Conservation (phyloP, 2,888 invertebrate genomes). For the Monoplex corrugatus region DNA sequence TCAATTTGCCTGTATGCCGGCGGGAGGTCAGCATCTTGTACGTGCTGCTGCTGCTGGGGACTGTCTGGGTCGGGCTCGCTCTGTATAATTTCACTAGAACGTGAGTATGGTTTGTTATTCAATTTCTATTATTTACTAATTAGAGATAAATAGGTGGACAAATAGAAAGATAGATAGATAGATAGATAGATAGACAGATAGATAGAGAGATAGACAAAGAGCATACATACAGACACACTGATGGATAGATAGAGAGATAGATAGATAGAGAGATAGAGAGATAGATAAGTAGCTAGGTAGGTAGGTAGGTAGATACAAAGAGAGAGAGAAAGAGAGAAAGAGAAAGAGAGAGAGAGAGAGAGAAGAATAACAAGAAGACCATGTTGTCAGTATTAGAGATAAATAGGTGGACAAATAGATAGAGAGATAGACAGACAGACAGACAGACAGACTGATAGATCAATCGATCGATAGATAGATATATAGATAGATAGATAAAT, state of each 20-base stretch:
- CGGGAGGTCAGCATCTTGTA: slow-evolving; percentile 85
- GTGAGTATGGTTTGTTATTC: slow-evolving; percentile 77
- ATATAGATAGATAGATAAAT: too few species aligned
- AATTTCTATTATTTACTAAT: too few species aligned
- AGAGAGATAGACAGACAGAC: too few species aligned
- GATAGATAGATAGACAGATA: not conserved
- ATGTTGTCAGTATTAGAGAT: too few species aligned
- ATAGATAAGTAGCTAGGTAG: not conserved
- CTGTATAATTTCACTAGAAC: slow-evolving; percentile 85
- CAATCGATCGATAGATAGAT: too few species aligned
- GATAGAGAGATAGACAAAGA: not conserved
- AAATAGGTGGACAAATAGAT: too few species aligned
- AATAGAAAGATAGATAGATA: not conserved
- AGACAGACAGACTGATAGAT: too few species aligned
- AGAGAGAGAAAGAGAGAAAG: too few species aligned
- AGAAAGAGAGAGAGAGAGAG: too few species aligned
- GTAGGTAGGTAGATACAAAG: too few species aligned
- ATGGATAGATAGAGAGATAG: not conserved
- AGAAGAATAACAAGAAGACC: too few species aligned
- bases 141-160: not conserved
- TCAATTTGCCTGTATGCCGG: slow-evolving; percentile 76
- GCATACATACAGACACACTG: not conserved
- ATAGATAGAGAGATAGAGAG: not conserved
- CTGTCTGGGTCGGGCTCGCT: slow-evolving; percentile 85
- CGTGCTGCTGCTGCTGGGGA: slow-evolving; percentile 84